phyloP scores from a whole-genome alignment of 2,113 vertebrate species.

The Chauna torquata region DNA sequence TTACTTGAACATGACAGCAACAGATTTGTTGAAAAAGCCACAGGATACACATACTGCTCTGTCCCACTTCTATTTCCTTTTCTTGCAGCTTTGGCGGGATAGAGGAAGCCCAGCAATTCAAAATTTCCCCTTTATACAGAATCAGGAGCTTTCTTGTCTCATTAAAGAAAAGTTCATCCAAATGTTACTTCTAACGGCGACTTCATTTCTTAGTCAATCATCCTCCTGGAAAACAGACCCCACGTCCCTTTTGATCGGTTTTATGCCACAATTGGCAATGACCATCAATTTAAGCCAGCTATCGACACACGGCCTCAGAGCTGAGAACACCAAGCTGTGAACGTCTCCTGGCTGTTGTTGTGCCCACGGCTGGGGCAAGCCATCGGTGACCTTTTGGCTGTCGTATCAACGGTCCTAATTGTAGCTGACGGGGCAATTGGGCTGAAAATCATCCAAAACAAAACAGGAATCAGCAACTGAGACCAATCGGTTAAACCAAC shows the following conservation, averaged over 20 bases:
- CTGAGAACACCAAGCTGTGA: not conserved
- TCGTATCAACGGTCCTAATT: conserved; percentile 42
- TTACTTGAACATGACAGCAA: not conserved
- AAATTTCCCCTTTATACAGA: not conserved
- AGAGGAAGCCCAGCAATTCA: conserved; percentile 15
- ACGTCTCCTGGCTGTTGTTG: not conserved
- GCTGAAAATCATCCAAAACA: conserved; percentile 67
- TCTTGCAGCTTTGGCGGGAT: not conserved
- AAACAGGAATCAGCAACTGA: conserved; percentile 54
- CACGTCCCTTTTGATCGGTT: not conserved
- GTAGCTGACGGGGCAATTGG: conserved; percentile 39
- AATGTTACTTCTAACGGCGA: not conserved
- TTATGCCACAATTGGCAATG: not conserved
- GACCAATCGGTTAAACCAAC: conserved; percentile 36
- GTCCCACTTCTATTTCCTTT: conserved; percentile 24
- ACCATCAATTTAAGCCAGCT: not conserved
- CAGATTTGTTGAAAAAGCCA: not conserved
- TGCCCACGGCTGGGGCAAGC: not conserved
- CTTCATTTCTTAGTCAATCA: not conserved
- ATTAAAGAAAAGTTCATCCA: conserved; percentile 26
- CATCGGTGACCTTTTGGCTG: conserved; percentile 26
- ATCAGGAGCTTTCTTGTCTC: not conserved
- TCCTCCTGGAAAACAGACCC: not conserved
- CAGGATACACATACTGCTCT: not conserved
- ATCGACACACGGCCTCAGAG: fast-evolving